Percentiles rank a stretch among this genome's conserved stretches.
These are phyloP conservation scores for Gopherus flavomarginatus DNA, from an alignment of 2,113 vertebrate species.

Conservation along the genomic window DNA sequence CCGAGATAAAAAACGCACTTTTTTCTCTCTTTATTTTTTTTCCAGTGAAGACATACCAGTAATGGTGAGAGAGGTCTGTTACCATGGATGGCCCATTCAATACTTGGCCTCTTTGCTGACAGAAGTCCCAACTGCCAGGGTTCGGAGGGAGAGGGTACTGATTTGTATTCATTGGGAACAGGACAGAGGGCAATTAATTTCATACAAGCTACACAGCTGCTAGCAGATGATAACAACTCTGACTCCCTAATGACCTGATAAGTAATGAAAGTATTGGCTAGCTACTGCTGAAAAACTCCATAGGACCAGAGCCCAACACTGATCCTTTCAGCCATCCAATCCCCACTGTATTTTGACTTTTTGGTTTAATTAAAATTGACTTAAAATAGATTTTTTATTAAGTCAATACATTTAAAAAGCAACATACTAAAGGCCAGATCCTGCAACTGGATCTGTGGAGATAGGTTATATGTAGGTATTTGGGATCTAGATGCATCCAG, in stretches of 20 bases:
- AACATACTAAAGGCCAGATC: not conserved
- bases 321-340: not conserved
- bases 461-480: not conserved
- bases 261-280: not conserved
- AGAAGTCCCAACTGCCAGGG: rapidly evolving
- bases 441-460: not conserved
- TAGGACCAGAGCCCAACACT: not conserved
- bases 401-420: not conserved
- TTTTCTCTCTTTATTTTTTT: not conserved
- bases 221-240: not conserved
- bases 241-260: not conserved
- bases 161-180: not conserved
- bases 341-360: not conserved
- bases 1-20: not conserved
- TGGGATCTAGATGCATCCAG: not conserved
- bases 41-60: not conserved
- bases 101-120: not conserved
- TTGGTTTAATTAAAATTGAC: not conserved
- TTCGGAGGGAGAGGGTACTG: not conserved
- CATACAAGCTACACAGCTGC: not conserved
- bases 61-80: not conserved
- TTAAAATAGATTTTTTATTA: not conserved
- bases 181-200: not conserved
- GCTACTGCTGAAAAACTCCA: not conserved
- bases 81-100: not conserved